phyloP scores from a whole-genome alignment of 1,140 invertebrate genomes.

The Venustaconcha ellipsiformis region DNA sequence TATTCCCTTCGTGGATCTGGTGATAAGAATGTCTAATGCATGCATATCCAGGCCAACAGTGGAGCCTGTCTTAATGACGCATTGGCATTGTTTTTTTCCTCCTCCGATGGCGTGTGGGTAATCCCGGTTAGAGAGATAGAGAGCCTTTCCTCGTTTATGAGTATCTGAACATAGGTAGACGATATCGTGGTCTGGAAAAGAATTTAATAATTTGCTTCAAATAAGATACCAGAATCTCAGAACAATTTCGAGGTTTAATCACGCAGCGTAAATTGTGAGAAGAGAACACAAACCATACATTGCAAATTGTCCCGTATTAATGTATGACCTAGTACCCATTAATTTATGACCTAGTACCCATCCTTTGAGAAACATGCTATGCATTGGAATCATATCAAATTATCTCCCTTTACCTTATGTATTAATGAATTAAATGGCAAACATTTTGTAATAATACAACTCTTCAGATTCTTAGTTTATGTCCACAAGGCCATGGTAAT shows the following conservation, averaged over 20 bases:
- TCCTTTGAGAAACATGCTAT: no score
- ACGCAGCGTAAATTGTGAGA: neutral
- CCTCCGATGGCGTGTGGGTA: constrained; percentile 38
- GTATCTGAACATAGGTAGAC: constrained; percentile 40
- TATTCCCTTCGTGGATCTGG: constrained; percentile 30
- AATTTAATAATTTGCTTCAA: neutral
- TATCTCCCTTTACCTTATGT: no score
- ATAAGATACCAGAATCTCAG: neutral
- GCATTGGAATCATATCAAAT: no score
- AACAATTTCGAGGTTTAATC: neutral
- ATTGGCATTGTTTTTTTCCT: constrained; percentile 37
- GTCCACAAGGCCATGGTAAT: no score
- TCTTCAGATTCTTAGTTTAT: no score
- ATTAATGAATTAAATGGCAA: no score
- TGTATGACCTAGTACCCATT: no score
- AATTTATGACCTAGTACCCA: no score
- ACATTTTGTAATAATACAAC: no score
- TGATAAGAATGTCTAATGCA: constrained; percentile 51
- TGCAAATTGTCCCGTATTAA: no score
- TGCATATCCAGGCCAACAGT: constrained; percentile 45
- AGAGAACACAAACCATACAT: no score
- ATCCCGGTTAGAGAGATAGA: constrained; percentile 50
- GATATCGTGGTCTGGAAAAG: constrained; percentile 40
- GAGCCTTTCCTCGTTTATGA: constrained; percentile 35
- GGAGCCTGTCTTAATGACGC: constrained; percentile 40